Evolutionary conservation across 2,888 invertebrate species (phyloP).

Genomic region (Pammene fasciana): DNA sequence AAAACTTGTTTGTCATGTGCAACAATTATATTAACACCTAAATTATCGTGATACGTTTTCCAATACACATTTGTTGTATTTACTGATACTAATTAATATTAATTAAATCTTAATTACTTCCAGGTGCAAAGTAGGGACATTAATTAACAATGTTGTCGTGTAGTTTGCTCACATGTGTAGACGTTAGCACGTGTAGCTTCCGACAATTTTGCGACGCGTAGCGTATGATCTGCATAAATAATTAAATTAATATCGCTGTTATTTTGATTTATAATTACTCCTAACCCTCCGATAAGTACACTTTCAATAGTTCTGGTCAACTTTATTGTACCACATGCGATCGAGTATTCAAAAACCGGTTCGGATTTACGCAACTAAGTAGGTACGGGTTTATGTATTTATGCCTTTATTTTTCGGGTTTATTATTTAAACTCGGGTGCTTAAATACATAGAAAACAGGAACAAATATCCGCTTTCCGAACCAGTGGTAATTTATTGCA

Average conservation of each 20-base stretch:
- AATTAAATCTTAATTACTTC: slow-evolving; percentile 32
- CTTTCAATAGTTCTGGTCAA: neutral
- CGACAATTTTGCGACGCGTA: slow-evolving; percentile 1
- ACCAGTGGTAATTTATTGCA: too few species aligned
- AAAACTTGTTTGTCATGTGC: too few species aligned
- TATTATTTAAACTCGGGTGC: too few species aligned
- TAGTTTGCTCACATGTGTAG: slow-evolving; percentile 25
- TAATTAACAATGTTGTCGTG: slow-evolving; percentile 34
- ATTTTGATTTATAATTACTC: too few species aligned
- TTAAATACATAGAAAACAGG: too few species aligned
- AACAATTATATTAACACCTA: neutral
- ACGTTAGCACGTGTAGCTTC: slow-evolving; percentile 19
- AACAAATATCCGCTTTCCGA: too few species aligned
- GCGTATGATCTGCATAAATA: neutral
- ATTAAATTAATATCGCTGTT: neutral
- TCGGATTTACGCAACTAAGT: too few species aligned
- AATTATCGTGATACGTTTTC: neutral
- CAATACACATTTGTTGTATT: neutral
- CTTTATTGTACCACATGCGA: too few species aligned
- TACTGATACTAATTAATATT: slow-evolving; percentile 8
- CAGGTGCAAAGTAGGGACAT: slow-evolving; percentile 29
- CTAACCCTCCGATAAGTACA: too few species aligned
- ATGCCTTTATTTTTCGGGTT: too few species aligned
- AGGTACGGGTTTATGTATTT: too few species aligned
- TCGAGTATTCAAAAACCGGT: too few species aligned